Conservation (phyloP, 2,888 invertebrate genomes). For the Rhamnusium bicolor region DNA sequence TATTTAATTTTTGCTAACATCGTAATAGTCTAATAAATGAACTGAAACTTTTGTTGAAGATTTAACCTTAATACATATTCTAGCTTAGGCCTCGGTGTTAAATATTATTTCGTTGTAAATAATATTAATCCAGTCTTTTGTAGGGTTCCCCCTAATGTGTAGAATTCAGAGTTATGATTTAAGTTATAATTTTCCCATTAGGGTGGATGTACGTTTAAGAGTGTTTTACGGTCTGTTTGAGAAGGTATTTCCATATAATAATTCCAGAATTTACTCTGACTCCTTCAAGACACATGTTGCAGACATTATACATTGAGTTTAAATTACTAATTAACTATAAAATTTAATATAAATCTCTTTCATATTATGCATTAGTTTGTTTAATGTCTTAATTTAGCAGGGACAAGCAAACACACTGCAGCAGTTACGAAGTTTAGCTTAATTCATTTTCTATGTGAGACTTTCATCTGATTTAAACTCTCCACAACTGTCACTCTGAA, state of each 20-base stretch:
- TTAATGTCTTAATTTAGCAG: constrained; percentile 13
- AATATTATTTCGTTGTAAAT: constrained; percentile 7
- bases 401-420: constrained; percentile 16
- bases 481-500: constrained; percentile 33
- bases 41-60: too few species aligned
- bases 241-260: constrained; percentile 25
- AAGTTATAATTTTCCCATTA: constrained; percentile 30
- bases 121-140: constrained; percentile 7
- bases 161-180: constrained; percentile 23
- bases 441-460: constrained; percentile 34
- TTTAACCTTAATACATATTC: too few species aligned
- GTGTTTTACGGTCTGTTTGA: constrained; percentile 21
- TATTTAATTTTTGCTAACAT: too few species aligned
- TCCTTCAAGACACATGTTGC: constrained; percentile 21
- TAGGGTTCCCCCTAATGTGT: neutral
- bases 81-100: neutral
- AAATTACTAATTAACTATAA: constrained; percentile 22
- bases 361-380: constrained; percentile 20
- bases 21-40: too few species aligned
- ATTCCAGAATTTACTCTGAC: neutral
- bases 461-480: constrained; percentile 29
- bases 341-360: constrained; percentile 26
- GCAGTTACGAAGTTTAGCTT: constrained; percentile 19
- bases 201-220: constrained; percentile 4
- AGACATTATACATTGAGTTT: constrained; percentile 18